A percentile compares a stretch with the other conserved stretches of the same genome.
phyloP scores from a whole-genome alignment of 2,113 vertebrate species.

The Drymodes brunneopygia region DNA sequence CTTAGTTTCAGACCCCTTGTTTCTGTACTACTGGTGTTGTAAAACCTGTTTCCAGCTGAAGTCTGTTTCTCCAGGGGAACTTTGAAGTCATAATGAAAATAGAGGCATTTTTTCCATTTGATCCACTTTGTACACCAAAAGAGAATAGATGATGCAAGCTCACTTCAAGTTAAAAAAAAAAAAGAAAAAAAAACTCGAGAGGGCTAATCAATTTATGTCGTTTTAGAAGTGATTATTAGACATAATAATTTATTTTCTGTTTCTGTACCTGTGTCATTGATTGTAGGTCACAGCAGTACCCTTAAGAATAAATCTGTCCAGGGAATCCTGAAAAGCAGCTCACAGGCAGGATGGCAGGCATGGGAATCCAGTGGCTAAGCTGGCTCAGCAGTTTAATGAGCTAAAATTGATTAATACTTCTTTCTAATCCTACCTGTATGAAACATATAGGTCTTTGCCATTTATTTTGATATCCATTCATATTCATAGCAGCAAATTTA shows the following conservation, averaged over 20 bases:
- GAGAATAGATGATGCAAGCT: neutral
- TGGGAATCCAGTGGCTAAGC: neutral
- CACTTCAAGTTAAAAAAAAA: neutral
- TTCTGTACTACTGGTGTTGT: neutral
- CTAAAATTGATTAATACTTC: neutral
- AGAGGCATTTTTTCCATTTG: neutral
- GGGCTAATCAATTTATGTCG: neutral
- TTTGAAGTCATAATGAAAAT: neutral
- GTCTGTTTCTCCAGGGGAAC: neutral
- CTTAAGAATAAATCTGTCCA: neutral
- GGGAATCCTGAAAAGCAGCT: neutral
- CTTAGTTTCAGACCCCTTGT: neutral
- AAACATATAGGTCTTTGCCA: neutral
- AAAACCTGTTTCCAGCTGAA: neutral
- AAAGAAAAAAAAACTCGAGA: neutral
- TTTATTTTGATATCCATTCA: neutral
- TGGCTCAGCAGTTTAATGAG: neutral
- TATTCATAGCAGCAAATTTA: neutral
- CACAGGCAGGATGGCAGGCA: neutral
- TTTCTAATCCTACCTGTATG: neutral
- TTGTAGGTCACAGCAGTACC: neutral
- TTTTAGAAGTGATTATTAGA: neutral
- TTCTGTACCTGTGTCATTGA: neutral
- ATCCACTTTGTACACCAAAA: neutral
- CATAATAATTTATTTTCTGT: neutral